Evolutionary conservation across 2,888 invertebrate genomes (phyloP).

Genomic region (Lobophora halterata): DNA sequence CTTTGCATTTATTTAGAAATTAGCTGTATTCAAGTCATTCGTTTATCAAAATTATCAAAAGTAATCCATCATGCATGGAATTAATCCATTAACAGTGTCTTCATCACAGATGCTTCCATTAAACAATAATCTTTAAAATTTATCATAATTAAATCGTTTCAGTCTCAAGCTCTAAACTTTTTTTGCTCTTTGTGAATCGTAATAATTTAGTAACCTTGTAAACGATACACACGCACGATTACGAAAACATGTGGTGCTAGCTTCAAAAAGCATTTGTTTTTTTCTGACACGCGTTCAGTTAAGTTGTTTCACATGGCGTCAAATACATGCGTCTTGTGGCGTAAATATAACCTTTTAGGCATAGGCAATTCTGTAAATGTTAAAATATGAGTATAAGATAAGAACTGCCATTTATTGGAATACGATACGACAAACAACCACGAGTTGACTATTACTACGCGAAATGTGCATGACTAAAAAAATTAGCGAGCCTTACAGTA

Average conservation of each 20-base stretch:
- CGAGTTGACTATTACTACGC: too few relatives aligned
- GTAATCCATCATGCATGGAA: slow-evolving; percentile 14
- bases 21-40: too few relatives aligned
- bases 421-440: too few relatives aligned
- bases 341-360: not conserved
- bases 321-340: not conserved
- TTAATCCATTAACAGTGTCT: slow-evolving; percentile 26
- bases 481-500: too few relatives aligned
- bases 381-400: slow-evolving; percentile 1
- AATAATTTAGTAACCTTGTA: slow-evolving; percentile 24
- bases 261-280: slow-evolving; percentile 35
- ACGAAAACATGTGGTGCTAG: slow-evolving; percentile 35
- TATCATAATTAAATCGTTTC: slow-evolving; percentile 30
- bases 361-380: not conserved
- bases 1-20: too few relatives aligned
- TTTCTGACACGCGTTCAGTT: slow-evolving; percentile 28
- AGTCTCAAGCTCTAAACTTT: slow-evolving; percentile 21
- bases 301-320: slow-evolving; percentile 9
- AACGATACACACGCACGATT: slow-evolving; percentile 38
- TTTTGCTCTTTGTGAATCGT: too few relatives aligned
- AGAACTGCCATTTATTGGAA: too few relatives aligned
- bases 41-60: slow-evolving; percentile 3
- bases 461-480: too few relatives aligned
- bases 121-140: slow-evolving; percentile 32
- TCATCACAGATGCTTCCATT: slow-evolving; percentile 26